These are phyloP conservation scores for Pithecia hirsuta DNA, from an alignment of 2,797 vertebrate species.

Conservation along the genomic window DNA sequence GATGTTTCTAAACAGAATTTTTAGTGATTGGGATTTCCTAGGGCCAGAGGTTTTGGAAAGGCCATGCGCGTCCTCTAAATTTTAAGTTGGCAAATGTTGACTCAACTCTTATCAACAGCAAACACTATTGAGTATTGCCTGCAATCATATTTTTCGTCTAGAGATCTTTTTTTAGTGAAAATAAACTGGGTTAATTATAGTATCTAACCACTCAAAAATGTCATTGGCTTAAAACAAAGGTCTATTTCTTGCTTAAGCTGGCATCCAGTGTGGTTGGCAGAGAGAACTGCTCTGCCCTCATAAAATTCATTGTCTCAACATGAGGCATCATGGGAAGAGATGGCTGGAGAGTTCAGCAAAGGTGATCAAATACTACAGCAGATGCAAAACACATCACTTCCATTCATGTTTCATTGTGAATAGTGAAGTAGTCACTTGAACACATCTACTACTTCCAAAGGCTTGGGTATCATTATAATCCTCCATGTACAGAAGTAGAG, in stretches of 20 bases:
- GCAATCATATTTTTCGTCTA: rapidly evolving
- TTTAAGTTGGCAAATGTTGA: background rate
- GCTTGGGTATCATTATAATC: background rate
- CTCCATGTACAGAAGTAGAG: rapidly evolving
- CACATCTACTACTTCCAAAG: background rate
- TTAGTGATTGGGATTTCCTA: background rate
- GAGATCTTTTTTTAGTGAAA: too few species aligned
- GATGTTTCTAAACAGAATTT: too few species aligned
- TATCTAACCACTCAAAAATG: too few species aligned
- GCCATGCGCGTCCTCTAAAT: background rate
- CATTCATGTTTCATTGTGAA: rapidly evolving
- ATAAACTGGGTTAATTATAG: background rate
- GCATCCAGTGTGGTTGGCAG: background rate
- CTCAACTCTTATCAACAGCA: rapidly evolving
- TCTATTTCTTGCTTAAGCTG: background rate
- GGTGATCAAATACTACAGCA: rapidly evolving
- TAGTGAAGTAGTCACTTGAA: background rate
- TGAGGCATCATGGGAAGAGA: background rate
- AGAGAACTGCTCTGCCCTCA: background rate
- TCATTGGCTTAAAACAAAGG: background rate
- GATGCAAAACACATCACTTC: rapidly evolving
- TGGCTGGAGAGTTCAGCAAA: rapidly evolving
- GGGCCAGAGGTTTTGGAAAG: background rate
- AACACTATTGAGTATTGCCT: rapidly evolving
- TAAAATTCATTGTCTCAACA: rapidly evolving